Percentiles rank a stretch among this genome's conserved stretches.
These are phyloP conservation scores for Dysmachus trigonus DNA, from an alignment of 2,888 invertebrate genomes.

Conservation along the genomic window DNA sequence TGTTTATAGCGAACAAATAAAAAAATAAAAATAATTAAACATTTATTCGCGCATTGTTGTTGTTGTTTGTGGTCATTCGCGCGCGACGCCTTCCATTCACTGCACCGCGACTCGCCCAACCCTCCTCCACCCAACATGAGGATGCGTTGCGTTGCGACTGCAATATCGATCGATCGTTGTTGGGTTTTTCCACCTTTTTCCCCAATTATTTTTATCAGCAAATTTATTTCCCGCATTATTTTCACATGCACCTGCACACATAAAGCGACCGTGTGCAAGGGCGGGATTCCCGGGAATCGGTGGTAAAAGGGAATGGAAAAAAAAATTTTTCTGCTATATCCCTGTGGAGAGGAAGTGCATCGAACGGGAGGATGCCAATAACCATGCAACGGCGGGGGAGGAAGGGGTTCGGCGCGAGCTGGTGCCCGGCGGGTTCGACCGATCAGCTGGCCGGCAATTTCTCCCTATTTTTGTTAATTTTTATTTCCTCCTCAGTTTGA, in stretches of 20 bases:
- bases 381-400: neutral
- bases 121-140: neutral
- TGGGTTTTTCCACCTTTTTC: slow-evolving; percentile 1
- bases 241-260: slow-evolving; percentile 13
- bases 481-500: slow-evolving; percentile 32
- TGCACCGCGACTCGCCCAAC: neutral
- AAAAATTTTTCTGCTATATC: neutral
- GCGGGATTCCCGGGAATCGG: neutral
- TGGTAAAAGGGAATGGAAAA: neutral
- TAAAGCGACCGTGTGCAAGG: neutral
- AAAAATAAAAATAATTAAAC: neutral
- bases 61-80: neutral
- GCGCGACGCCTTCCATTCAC: neutral
- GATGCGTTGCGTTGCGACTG: neutral
- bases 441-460: slow-evolving; percentile 26
- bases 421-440: neutral
- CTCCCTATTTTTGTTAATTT: slow-evolving; percentile 11
- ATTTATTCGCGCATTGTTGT: neutral
- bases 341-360: neutral
- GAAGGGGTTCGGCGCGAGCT: neutral
- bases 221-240: slow-evolving; percentile 14
- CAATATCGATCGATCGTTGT: neutral
- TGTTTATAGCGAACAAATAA: neutral
- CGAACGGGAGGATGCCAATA: neutral
- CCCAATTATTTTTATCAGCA: neutral